Percentiles rank a stretch among this genome's conserved stretches.
phyloP scores from a whole-genome alignment of 2,888 invertebrate genomes.

The Galerucella nymphaeae region DNA sequence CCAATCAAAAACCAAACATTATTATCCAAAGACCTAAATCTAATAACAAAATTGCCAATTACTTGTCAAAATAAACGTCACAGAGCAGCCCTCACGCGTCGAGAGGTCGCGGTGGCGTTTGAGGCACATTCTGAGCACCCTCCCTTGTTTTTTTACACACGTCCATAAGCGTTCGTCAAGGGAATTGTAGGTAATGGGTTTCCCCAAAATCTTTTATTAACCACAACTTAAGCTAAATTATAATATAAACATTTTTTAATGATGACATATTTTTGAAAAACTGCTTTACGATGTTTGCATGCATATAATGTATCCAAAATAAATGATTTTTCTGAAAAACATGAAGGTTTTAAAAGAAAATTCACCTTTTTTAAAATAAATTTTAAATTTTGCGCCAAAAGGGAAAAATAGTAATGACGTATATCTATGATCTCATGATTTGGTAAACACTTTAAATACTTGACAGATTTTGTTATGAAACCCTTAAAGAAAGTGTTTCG shows the following conservation, averaged over 20 bases:
- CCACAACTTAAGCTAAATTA: no score
- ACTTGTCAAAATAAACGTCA: conserved; percentile 45
- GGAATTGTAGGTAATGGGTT: neutral
- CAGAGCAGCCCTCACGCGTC: conserved; percentile 22
- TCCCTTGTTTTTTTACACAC: conserved; percentile 47
- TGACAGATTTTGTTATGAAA: neutral
- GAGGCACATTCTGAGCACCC: conserved; percentile 38
- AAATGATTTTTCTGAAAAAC: no score
- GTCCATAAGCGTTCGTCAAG: conserved; percentile 22
- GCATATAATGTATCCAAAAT: no score
- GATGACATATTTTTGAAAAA: neutral
- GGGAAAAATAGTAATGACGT: no score
- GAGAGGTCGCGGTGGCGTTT: conserved; percentile 15
- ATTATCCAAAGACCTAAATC: conserved; percentile 40
- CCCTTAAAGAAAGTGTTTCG: neutral
- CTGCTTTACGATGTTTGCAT: no score
- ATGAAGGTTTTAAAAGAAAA: no score
- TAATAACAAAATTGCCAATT: conserved; percentile 50
- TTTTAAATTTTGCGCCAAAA: no score
- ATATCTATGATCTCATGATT: no score
- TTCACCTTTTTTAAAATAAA: no score
- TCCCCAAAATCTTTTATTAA: neutral
- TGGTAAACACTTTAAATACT: no score
- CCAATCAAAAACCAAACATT: conserved; percentile 44
- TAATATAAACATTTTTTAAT: neutral